Base-by-base conservation (phyloP, 2,888 invertebrate species). In the Pycnomerus fuliginosus region DNA sequence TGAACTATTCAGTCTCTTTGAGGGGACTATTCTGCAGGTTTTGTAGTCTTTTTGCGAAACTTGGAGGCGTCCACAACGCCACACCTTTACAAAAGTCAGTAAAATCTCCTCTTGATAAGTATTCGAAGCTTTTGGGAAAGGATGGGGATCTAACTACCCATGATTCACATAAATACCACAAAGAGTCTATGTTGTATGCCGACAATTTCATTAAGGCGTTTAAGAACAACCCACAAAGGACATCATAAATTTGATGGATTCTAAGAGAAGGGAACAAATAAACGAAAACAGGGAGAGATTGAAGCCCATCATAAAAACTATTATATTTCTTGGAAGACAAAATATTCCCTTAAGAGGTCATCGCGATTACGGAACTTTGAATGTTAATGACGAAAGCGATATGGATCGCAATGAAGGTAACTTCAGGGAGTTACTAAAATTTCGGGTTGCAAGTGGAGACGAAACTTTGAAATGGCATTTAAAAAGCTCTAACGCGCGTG, bases 301-400 rank as follows among this genome's bases (percentile, higher is more conserved):
- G 12, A 15, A 23, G 25, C 40, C 48, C 7, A 46, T 52, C 3
- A 23, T 50, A 12, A 25, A 44, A 30, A 31, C 47, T 3, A 44
- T 52, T 10, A 41, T 50, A 16, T 50, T 52, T 20, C 36, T 14
- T 22, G 47, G 49, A 4, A 17, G 20, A 8, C 46, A 49, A 42
- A 46, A 47, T 40, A 40, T 52, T 25, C 41, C 50, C 3, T 37
- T 50, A 11, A 25, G 43, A 12, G 43, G 36, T 3, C 39, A 49
- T 15, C 13, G 40, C 20, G 49, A 49, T 22, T 14, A 46, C 16
- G 45, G 17, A 25, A 25, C 2, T 7, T 12, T 12, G 8, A 10
- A 28, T 14, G 10, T 15, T 12, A 13, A 29, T 16, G 29, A 25
- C 10, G 14, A 12, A 4, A 29, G 16, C 16, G 11, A n/a, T 14